A percentile compares a stretch with the other conserved stretches of the same genome.
Evolutionary conservation across 2,888 invertebrate species (phyloP).

Genomic region (Nemurella pictetii): DNA sequence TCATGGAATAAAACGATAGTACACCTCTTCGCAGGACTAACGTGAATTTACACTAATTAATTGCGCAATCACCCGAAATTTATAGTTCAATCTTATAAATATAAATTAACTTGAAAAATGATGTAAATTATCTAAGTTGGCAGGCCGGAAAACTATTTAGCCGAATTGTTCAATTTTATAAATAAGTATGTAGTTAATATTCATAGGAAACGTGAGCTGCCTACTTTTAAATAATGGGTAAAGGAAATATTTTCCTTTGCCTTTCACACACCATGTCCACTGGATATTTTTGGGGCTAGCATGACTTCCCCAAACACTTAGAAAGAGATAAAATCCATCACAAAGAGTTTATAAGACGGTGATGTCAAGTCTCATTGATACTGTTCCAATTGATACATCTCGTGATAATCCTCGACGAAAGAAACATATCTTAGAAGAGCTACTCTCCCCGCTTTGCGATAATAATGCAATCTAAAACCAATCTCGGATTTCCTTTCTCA

Average conservation of each 20-base stretch:
- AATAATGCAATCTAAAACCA: not conserved
- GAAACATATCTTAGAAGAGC: not conserved
- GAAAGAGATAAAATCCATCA: not conserved
- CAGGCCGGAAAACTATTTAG: not conserved
- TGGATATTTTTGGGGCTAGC: too few species aligned
- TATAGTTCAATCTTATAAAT: slow-evolving; percentile 6
- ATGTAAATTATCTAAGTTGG: not conserved
- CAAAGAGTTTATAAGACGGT: not conserved
- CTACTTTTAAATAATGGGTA: too few species aligned
- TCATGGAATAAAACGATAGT: not conserved
- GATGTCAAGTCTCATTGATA: not conserved
- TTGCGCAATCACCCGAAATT: not conserved
- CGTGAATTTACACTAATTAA: not conserved
- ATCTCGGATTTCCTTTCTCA: not conserved
- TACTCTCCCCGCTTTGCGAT: not conserved
- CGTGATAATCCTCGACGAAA: not conserved
- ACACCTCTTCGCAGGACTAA: not conserved
- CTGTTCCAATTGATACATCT: not conserved
- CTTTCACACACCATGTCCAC: too few species aligned
- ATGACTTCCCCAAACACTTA: too few species aligned
- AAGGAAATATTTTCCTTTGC: too few species aligned
- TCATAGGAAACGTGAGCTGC: too few species aligned
- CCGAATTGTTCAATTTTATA: not conserved
- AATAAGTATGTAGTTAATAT: not conserved
- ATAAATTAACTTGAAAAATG: not conserved